Base-by-base conservation (phyloP, 2,113 vertebrate species). In the Vulpes ferrilata region DNA sequence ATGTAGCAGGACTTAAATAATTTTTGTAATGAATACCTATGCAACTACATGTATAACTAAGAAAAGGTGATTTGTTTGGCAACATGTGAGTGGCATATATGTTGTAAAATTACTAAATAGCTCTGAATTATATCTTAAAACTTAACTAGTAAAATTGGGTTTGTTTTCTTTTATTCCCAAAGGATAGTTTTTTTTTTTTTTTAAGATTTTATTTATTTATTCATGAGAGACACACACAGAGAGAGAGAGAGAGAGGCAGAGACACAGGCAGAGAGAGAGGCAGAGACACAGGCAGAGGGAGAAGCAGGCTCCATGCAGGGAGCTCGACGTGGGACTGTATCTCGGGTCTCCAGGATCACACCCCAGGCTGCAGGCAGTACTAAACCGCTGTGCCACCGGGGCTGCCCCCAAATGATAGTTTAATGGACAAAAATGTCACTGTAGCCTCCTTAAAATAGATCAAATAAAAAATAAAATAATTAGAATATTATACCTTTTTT, bases 381-480 rank as follows among this genome's bases (percentile, higher is more conserved):
- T 43, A 43, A 43, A 43, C 43, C 43, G 6, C 43, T 43, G 43
- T 43, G 43, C 43, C 43, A 43, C 43, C 7, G 43, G 43, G 43
- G 43, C 43, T 43, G 43, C 6, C 43, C 10, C 55, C 35, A 74
- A 55, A 65, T 97, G 22, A 90, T 71, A 78, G 19, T 20, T 71
- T 87, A 96, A 65, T 55, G 23, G 6, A 71, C 5, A 76, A 82
- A 38, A 82, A n/a, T 57, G 30, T 78, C 27, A 90, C n/a, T 71
- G 13, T 48, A 10, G 5, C 20, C 17, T 91, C 55, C 93, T 93
- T 91, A 67, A 84, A 88, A 59, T 4, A 84, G 10, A 55, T n/a
- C n/a, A 93, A 65, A 64, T 57, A 32, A 65, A 95, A 93, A 55
- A 32, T 76, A 60, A 74, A 95, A 80, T 84, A 59, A 79, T 82